Conservation (phyloP, 2,888 invertebrate genomes). For the Ellobium chinense region DNA sequence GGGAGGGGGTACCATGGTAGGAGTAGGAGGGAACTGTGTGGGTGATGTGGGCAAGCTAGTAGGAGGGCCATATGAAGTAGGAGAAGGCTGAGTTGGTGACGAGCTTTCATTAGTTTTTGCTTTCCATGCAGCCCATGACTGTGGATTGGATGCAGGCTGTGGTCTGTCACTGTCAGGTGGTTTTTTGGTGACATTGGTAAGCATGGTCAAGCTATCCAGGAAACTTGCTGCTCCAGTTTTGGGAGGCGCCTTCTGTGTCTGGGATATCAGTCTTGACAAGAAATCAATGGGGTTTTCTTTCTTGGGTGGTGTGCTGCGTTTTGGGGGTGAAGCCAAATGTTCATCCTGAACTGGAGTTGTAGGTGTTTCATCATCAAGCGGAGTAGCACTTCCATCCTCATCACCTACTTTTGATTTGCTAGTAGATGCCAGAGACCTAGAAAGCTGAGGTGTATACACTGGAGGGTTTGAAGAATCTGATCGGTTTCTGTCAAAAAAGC, state of each 20-base stretch:
- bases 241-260: slow-evolving; percentile 62
- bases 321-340: slow-evolving; percentile 48
- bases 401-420: slow-evolving; percentile 44
- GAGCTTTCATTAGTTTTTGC: slow-evolving; percentile 52
- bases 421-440: slow-evolving; percentile 27
- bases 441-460: slow-evolving; percentile 46
- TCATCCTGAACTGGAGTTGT: slow-evolving; percentile 73
- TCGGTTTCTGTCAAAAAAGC: slow-evolving; percentile 48
- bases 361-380: slow-evolving; percentile 58
- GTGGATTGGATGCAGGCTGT: slow-evolving; percentile 48
- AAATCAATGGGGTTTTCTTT: slow-evolving; percentile 72
- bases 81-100: slow-evolving; percentile 33
- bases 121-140: slow-evolving; percentile 70
- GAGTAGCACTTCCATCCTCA: slow-evolving; percentile 53
- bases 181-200: slow-evolving; percentile 65
- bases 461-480: slow-evolving; percentile 24
- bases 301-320: slow-evolving; percentile 44
- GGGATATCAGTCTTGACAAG: slow-evolving; percentile 68
- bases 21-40: slow-evolving; percentile 40
- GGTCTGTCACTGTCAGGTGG: slow-evolving; percentile 31
- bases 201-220: slow-evolving; percentile 66
- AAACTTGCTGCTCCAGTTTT: slow-evolving; percentile 61
- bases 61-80: slow-evolving; percentile 23
- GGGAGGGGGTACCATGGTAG: slow-evolving; percentile 43
- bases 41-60: slow-evolving; percentile 22